These are phyloP conservation scores for Semnopithecus entellus DNA, from an alignment of 2,113 vertebrate species.

Conservation along the genomic window DNA sequence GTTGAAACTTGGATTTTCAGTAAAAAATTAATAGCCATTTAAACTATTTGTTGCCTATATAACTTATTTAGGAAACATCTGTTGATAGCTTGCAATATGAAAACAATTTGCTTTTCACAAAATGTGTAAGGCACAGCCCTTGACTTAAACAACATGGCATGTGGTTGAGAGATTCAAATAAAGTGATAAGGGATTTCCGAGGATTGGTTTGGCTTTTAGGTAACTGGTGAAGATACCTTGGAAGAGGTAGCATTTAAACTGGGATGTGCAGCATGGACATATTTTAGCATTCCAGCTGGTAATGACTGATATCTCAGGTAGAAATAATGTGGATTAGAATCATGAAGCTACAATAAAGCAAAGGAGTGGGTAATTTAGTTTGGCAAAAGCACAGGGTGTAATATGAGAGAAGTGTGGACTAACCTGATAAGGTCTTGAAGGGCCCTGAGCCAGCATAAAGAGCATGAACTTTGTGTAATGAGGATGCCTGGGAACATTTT, in stretches of 20 bases:
- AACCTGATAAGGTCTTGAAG: background rate
- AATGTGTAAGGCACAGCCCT: background rate
- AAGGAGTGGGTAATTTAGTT: background rate
- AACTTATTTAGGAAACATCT: conserved; percentile 37
- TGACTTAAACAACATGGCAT: background rate
- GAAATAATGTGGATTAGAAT: background rate
- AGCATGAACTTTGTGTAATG: background rate
- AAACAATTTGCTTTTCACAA: background rate
- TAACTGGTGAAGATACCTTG: background rate
- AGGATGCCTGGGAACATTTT: background rate
- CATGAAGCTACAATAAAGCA: background rate
- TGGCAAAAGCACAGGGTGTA: background rate
- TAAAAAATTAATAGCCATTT: background rate
- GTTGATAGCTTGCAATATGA: background rate
- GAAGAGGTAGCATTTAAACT: conserved; percentile 26
- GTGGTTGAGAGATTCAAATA: background rate
- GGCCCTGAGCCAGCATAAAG: background rate
- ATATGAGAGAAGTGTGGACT: background rate
- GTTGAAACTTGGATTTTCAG: background rate
- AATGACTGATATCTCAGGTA: background rate
- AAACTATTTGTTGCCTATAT: background rate
- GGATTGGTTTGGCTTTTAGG: background rate
- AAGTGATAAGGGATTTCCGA: background rate
- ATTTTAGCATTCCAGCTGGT: background rate
- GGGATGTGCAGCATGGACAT: background rate